These are phyloP conservation scores for Stegophylla sp. DNA, from an alignment of 2,888 invertebrate genomes.

Conservation along the genomic window DNA sequence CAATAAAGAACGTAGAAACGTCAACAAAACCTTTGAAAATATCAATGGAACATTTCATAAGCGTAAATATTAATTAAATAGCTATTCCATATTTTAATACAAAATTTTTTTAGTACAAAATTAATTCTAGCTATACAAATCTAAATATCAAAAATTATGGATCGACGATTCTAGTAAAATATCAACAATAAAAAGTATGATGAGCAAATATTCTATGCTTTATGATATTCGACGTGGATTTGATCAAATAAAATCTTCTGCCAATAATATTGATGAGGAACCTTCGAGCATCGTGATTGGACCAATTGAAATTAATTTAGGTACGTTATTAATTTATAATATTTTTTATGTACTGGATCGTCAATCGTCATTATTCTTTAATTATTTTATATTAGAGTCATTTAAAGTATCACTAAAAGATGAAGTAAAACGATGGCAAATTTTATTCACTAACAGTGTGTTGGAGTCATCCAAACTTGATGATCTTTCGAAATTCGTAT, in stretches of 20 bases:
- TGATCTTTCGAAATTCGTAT: not conserved
- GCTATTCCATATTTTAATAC: not conserved
- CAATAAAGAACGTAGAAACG: not conserved
- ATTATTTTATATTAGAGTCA: not conserved
- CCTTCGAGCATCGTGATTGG: not conserved
- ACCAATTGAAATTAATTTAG: conserved; percentile 24
- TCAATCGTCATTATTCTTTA: not conserved
- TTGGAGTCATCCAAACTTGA: conserved; percentile 28
- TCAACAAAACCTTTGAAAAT: not conserved
- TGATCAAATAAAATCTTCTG: not conserved
- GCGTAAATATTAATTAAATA: not conserved
- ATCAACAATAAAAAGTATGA: not conserved
- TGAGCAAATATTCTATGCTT: not conserved
- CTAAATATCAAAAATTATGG: not conserved
- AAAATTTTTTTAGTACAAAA: not conserved
- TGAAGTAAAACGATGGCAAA: conserved; percentile 19
- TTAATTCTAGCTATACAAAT: not conserved
- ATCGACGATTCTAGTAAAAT: not conserved
- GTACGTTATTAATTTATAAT: not conserved
- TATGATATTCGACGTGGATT: not conserved
- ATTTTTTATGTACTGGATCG: no score
- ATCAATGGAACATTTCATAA: not conserved
- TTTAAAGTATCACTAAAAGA: not conserved
- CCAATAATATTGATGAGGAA: not conserved
- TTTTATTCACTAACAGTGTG: not conserved